A percentile compares a stretch with the other conserved stretches of the same genome.
Conservation (phyloP, 2,888 invertebrate genomes). For the Drosophila picticornis region DNA sequence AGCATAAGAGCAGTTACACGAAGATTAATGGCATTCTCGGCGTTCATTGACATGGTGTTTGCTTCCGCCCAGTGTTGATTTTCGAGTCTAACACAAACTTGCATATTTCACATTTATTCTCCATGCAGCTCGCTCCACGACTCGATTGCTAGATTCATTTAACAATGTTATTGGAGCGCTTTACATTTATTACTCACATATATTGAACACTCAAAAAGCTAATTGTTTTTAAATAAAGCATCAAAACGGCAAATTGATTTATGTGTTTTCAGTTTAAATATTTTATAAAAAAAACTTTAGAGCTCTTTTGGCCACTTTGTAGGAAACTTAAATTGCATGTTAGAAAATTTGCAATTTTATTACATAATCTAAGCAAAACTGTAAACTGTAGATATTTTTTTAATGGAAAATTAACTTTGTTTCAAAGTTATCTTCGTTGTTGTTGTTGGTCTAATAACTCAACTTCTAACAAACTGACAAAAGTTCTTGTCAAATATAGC, state of each 20-base stretch:
- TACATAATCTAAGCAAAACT: not conserved
- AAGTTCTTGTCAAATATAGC: not conserved
- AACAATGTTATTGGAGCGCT: slow-evolving; percentile 33
- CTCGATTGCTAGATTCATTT: slow-evolving; percentile 16
- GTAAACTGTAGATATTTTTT: not conserved
- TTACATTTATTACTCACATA: slow-evolving; percentile 14
- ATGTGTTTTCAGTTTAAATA: not conserved
- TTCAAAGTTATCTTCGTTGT: not conserved
- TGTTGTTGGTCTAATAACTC: not conserved
- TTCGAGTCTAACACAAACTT: slow-evolving; percentile 15
- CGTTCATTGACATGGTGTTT: slow-evolving; percentile 55
- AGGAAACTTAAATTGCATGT: not conserved
- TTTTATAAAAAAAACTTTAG: not conserved
- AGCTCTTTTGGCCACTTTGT: not conserved
- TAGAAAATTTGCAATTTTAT: not conserved
- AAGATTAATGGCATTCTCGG: slow-evolving; percentile 70
- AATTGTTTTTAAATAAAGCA: not conserved
- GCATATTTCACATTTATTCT: slow-evolving; percentile 35
- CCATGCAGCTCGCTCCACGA: slow-evolving; percentile 7
- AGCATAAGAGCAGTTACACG: slow-evolving; percentile 36
- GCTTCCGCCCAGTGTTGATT: slow-evolving; percentile 24
- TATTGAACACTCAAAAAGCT: slow-evolving; percentile 7
- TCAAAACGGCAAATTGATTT: not conserved
- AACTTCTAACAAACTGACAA: not conserved
- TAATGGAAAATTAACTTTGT: slow-evolving; percentile 6